phyloP scores from a whole-genome alignment of 1,140 invertebrate species.

The fruit fly (Drosophila melanogaster) region DNA sequence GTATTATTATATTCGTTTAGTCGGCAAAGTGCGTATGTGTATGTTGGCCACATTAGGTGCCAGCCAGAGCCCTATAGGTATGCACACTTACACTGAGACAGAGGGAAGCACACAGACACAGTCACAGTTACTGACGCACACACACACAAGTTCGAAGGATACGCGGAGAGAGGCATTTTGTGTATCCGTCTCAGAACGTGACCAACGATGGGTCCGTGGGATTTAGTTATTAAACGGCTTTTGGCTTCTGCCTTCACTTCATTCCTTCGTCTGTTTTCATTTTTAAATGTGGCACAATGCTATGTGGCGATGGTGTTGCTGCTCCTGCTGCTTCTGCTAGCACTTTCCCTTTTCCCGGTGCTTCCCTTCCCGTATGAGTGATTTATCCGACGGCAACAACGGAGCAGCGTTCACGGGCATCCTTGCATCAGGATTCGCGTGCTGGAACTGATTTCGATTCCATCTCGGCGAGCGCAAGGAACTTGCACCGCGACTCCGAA shows the following conservation, averaged over 20 bases:
- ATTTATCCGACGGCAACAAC: slow-evolving; percentile 29
- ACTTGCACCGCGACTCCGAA: slow-evolving; percentile 25
- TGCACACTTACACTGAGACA: slow-evolving; percentile 28
- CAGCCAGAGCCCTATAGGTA: slow-evolving; percentile 62
- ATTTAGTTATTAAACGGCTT: slow-evolving; percentile 79
- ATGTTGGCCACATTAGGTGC: slow-evolving; percentile 68
- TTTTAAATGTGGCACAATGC: slow-evolving; percentile 77
- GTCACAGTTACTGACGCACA: slow-evolving; percentile 5
- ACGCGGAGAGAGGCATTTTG: slow-evolving; percentile 52
- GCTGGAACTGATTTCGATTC: slow-evolving; percentile 73
- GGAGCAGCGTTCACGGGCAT: slow-evolving; percentile 60
- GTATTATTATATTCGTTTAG: slow-evolving; percentile 73
- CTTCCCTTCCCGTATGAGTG: slow-evolving; percentile 13
- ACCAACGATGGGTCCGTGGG: slow-evolving; percentile 55
- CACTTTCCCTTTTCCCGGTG: slow-evolving; percentile 22
- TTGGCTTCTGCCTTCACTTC: slow-evolving; percentile 48
- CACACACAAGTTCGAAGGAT: slow-evolving; percentile 1
- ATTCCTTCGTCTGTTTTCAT: slow-evolving; percentile 59
- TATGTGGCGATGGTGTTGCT: slow-evolving; percentile 3
- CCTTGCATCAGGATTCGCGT: slow-evolving; percentile 76
- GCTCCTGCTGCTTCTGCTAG: neutral
- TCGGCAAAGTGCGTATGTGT: slow-evolving; percentile 52
- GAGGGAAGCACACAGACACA: neutral
- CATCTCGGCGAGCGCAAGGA: slow-evolving; percentile 15
- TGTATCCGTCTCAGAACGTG: slow-evolving; percentile 70